Base-by-base conservation (phyloP, 2,113 vertebrate species). In the Anseranas semipalmata region DNA sequence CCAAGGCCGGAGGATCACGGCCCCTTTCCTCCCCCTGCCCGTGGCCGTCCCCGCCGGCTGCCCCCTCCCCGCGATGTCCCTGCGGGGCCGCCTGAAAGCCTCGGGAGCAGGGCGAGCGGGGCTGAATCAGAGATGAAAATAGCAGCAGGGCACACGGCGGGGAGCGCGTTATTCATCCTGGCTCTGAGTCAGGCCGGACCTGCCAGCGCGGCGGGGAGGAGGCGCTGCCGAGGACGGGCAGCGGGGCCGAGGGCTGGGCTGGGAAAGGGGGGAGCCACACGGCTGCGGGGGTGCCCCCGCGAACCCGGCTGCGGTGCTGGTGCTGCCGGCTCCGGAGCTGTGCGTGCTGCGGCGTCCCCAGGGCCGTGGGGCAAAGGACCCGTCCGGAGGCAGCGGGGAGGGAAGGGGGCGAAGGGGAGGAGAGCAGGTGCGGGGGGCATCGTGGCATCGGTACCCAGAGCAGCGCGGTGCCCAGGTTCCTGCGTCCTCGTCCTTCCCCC, bases 1-100 rank as follows among this genome's bases (percentile, higher is more conserved):
- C 15, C 11, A 22, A n/a, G 10, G 7, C 33, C 28, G 1, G 22
- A 22, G 33, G 35, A 55, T 7, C 0, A 2, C 7, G 25, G 6
- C 7, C 10, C 24, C 48, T 68, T n/a, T 37, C 35, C 59, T 37
- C 58, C 58, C 35, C 58, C 21, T 60, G 13, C 58, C 22, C 13
- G 21, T 24, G n/a, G 58, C n/a, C 8, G n/a, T 60, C 58, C 58
- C 58, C 21, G n/a, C n/a, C 14, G 21, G 21, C 21, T 5, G 21
- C 13, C 58, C 58, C 58, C 58, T 60, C 35, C 35, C 35, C 37
- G 15, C 59, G 21, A 24, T 60, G n/a, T 37, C 59, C 59, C n/a
- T 37, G 22, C 37, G 48, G 48, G 48, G 48, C 48, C 21, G 48
- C 48, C 35, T 18, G 37, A 39, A 30, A 20, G 17, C 28, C 43